phyloP scores from a whole-genome alignment of 2,113 vertebrate genomes.

The Eubucco bourcierii region DNA sequence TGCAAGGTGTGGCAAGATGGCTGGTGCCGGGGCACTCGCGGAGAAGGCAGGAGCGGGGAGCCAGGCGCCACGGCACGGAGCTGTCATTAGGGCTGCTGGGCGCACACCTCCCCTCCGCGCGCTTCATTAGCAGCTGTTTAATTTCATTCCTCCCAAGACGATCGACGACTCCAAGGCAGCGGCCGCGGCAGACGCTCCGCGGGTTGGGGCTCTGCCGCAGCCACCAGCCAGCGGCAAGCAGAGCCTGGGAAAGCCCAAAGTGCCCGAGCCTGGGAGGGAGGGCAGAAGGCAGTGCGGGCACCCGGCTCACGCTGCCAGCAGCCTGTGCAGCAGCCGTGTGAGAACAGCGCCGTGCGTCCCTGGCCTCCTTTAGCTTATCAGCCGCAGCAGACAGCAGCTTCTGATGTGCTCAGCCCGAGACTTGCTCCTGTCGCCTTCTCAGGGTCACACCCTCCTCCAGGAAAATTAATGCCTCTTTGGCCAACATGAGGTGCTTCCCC shows the following conservation, averaged over 20 bases:
- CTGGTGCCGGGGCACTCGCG: background rate
- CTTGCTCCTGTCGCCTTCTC: background rate
- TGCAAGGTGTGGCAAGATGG: background rate
- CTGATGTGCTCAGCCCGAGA: slow-evolving; percentile 5
- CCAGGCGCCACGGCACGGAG: background rate
- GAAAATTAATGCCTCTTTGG: background rate
- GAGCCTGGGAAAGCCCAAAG: too few species aligned
- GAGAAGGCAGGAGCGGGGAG: background rate
- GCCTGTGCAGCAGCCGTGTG: background rate
- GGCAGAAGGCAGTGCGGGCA: background rate
- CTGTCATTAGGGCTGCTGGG: slow-evolving; percentile 24
- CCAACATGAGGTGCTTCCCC: background rate
- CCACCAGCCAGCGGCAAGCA: background rate
- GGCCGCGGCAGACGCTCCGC: background rate
- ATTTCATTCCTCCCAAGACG: slow-evolving; percentile 3
- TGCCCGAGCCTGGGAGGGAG: background rate
- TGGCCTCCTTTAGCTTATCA: slow-evolving; percentile 14
- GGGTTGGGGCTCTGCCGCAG: accelerated
- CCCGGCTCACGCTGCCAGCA: accelerated
- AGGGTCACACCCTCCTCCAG: slow-evolving; percentile 19
- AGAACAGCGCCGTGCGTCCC: background rate
- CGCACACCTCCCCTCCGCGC: background rate
- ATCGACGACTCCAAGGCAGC: background rate
- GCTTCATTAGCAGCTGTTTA: background rate
- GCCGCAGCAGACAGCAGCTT: slow-evolving; percentile 28